These are phyloP conservation scores for Platichthys stellatus DNA, from an alignment of 2,113 vertebrate species.

Conservation along the genomic window DNA sequence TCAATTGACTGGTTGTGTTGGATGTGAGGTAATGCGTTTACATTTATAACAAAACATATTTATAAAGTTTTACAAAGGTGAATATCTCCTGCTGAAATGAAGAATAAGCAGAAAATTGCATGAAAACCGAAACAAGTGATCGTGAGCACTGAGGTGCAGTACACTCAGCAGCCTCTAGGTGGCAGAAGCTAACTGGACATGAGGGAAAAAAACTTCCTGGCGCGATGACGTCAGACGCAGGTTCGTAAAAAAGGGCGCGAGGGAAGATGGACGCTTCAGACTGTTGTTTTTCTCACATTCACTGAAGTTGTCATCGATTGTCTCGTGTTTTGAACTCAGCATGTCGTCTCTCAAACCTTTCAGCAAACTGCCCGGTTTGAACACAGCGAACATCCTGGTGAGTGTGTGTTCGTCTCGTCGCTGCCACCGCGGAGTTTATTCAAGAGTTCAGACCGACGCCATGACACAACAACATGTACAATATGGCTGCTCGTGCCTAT, in stretches of 20 bases:
- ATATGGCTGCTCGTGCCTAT: too few species aligned
- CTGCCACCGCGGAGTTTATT: too few species aligned
- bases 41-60: too few species aligned
- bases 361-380: constrained; percentile 74
- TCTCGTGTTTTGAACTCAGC: background rate
- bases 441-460: too few species aligned
- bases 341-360: constrained; percentile 79
- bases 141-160: background rate
- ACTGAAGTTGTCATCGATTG: background rate
- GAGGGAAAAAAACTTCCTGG: rapidly evolving
- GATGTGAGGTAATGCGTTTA: too few species aligned
- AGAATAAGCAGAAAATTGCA: too few species aligned
- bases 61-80: too few species aligned
- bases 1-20: too few species aligned
- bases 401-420: constrained; percentile 38
- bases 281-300: background rate
- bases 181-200: background rate
- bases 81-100: too few species aligned
- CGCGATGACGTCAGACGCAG: constrained; percentile 61
- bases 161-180: background rate
- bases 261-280: background rate
- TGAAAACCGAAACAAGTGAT: too few species aligned
- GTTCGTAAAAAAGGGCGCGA: constrained; percentile 68
- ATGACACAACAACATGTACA: too few species aligned
- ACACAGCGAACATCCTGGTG: constrained; percentile 79